Evolutionary conservation across 1,140 invertebrate genomes (phyloP), one percentile per base, ranked within the genome.

Genomic region (Dinoponera quadriceps): DNA sequence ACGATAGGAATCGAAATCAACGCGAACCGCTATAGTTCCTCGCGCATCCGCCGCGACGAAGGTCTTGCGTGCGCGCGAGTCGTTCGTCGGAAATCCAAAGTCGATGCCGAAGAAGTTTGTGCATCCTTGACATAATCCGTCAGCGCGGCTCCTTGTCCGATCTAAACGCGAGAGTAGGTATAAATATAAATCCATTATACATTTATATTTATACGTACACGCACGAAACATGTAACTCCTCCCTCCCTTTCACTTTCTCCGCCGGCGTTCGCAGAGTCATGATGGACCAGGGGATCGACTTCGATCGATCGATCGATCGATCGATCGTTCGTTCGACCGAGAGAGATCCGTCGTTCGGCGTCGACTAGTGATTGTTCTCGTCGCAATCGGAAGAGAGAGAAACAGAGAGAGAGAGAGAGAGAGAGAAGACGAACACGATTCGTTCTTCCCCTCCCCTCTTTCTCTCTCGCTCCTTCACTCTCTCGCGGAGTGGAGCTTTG

Each of bases 41-140:
- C 25, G 2, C n/a, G 18, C 14, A 9, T 33, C 18, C 18, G 18
- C 60, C 22, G 3, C 33, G 29, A 33, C 14, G 44, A 51, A 51
- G 20, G 63, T 75, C n/a, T 33, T 38, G 22, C 2, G 18, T 57
- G 33, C 29, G 25, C 18, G 20, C 22, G 16, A 57, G n/a, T n/a
- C 48, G 18, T 54, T 5, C 13, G 13, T 29, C 22, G 25, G 16
- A 9, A 44, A 9, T 44, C 18, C 16, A 57, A n/a, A 27, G 77
- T 16, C 62, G 65, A 29, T 71, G 63, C 51, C 69, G 68, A 62
- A 75, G 75, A 73, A 73, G 59, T 72, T 82, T 80, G 75, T 80
- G 75, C 65, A 80, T 59, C 65, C 63, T 80, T 80, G 75, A 80
- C 27, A 71, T 71, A 48, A 80, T 71, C 75, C 65, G 22, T 78